These are phyloP conservation scores for Noctuana brunneofusca DNA, from an alignment of 2,888 invertebrate species.

Conservation along the genomic window DNA sequence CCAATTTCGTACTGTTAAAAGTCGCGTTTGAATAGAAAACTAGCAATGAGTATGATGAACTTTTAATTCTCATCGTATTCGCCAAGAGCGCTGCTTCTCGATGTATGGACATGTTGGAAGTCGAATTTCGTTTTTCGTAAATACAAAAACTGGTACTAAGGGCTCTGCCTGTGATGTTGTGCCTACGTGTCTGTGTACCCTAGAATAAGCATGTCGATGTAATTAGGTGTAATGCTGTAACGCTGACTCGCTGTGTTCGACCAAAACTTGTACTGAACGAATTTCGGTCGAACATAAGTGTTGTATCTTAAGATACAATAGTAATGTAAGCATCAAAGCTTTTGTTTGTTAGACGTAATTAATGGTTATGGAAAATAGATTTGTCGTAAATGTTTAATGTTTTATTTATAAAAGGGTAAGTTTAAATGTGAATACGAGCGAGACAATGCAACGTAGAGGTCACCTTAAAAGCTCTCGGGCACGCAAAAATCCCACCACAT, in stretches of 20 bases:
- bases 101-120: neutral
- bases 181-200: slow-evolving; percentile 49
- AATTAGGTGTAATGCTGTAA: slow-evolving; percentile 6
- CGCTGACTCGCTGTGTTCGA: slow-evolving; percentile 32
- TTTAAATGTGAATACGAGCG: slow-evolving; percentile 48
- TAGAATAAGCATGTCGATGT: slow-evolving; percentile 43
- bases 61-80: too few relatives aligned
- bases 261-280: slow-evolving; percentile 26
- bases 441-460: slow-evolving; percentile 70
- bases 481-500: slow-evolving; percentile 30
- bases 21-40: neutral
- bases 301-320: slow-evolving; percentile 25
- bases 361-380: slow-evolving; percentile 39
- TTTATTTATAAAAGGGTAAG: slow-evolving; percentile 47
- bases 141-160: slow-evolving; percentile 1
- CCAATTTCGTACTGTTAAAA: too few relatives aligned
- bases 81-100: neutral
- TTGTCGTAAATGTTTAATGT: slow-evolving; percentile 20
- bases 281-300: slow-evolving; percentile 20
- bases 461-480: slow-evolving; percentile 41
- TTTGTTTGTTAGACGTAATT: slow-evolving; percentile 43
- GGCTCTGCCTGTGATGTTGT: slow-evolving; percentile 50
- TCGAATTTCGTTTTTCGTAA: neutral
- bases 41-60: neutral
- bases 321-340: slow-evolving; percentile 41